Percentiles rank a stretch among this genome's conserved stretches.
phyloP scores from a whole-genome alignment of 1,140 invertebrate species.

The Drosophila nasuta region DNA sequence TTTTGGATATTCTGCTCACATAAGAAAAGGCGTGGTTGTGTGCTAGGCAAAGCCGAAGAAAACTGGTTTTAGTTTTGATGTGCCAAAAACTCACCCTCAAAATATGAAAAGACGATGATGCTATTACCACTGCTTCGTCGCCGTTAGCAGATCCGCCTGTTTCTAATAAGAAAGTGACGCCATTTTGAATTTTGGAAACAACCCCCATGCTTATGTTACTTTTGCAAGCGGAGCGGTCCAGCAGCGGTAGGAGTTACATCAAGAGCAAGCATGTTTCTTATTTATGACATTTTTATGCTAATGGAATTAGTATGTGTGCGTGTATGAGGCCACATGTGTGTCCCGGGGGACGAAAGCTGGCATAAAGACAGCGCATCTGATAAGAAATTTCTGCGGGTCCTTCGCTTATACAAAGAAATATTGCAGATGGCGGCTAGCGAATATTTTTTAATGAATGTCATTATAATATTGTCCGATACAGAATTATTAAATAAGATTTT shows the following conservation, averaged over 20 bases:
- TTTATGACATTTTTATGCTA: constrained; percentile 84
- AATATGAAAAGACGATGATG: constrained; percentile 49
- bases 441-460: constrained; percentile 13
- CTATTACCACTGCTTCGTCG: constrained; percentile 20
- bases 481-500: background rate
- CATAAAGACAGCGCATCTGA: constrained; percentile 57
- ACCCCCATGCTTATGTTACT: constrained; percentile 47
- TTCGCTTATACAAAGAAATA: constrained; percentile 15
- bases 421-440: constrained; percentile 21
- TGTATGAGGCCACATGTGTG: constrained; percentile 20
- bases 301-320: constrained; percentile 60
- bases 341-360: constrained; percentile 41
- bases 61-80: constrained; percentile 56
- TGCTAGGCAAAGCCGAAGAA: background rate
- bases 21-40: constrained; percentile 71
- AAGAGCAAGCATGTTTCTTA: constrained; percentile 71
- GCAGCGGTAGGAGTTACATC: constrained; percentile 46
- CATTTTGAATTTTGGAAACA: constrained; percentile 76
- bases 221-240: constrained; percentile 6
- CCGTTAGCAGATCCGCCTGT: constrained; percentile 27
- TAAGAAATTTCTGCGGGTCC: constrained; percentile 67
- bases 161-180: constrained; percentile 82
- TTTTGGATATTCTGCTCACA: constrained; percentile 6
- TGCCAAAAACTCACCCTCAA: constrained; percentile 70
- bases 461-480: background rate